phyloP scores from a whole-genome alignment of 2,113 vertebrate genomes.

The Ceratotherium simum region DNA sequence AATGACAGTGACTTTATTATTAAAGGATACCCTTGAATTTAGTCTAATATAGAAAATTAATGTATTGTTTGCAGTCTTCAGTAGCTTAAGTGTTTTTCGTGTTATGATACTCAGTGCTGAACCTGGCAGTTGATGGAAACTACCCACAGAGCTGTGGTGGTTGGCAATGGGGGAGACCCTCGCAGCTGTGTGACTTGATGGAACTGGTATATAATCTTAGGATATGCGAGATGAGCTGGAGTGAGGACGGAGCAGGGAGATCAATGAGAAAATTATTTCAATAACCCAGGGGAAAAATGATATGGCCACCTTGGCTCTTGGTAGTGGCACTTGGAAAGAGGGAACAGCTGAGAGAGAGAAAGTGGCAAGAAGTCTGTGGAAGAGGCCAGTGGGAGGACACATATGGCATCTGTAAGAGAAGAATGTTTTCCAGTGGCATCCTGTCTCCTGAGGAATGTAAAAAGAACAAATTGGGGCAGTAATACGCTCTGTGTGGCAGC shows the following conservation, averaged over 20 bases:
- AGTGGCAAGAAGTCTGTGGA: not conserved
- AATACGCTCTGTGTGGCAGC: conserved; percentile 42
- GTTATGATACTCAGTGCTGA: not conserved
- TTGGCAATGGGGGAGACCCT: not conserved
- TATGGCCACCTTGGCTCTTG: not conserved
- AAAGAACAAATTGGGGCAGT: conserved; percentile 59
- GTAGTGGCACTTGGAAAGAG: not conserved
- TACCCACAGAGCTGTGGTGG: not conserved
- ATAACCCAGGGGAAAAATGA: not conserved
- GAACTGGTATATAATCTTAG: not conserved
- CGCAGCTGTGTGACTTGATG: not conserved
- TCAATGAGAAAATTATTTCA: not conserved
- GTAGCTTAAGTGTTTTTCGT: not conserved
- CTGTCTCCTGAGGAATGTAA: conserved; percentile 47
- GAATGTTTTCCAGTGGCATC: conserved; percentile 3
- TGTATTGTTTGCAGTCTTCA: not conserved
- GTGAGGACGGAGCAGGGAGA: not conserved
- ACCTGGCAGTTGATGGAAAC: not conserved
- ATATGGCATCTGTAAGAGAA: not conserved
- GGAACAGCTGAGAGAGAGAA: not conserved
- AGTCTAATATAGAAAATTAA: not conserved
- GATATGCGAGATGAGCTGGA: not conserved
- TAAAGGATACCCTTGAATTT: not conserved
- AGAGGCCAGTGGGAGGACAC: not conserved
- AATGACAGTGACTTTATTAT: not conserved